phyloP scores from a whole-genome alignment of 2,888 invertebrate genomes.

The Nemurella pictetii region DNA sequence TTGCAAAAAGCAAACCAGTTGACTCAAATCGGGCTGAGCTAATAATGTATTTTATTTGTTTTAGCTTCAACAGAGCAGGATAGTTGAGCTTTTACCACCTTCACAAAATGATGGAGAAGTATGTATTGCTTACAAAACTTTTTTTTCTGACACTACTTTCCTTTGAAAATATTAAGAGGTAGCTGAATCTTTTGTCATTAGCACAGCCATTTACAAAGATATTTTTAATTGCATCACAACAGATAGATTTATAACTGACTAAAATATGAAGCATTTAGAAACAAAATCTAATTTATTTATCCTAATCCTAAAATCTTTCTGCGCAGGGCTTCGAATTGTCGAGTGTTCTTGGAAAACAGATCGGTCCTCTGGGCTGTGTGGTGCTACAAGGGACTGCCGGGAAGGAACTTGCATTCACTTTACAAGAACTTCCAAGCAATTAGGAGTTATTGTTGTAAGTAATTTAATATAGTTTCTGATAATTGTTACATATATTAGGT shows the following conservation, averaged over 20 bases:
- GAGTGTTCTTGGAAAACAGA: conserved; percentile 15
- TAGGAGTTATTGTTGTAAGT: too few species aligned
- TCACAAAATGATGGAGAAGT: conserved; percentile 27
- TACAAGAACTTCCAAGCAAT: background rate
- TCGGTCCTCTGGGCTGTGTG: conserved; percentile 25
- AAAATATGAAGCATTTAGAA: too few species aligned
- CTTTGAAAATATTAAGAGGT: too few species aligned
- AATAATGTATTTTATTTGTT: background rate
- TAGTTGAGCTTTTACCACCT: conserved; percentile 17
- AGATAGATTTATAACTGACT: too few species aligned
- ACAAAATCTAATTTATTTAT: too few species aligned
- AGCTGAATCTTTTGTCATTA: too few species aligned
- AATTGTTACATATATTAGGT: too few species aligned
- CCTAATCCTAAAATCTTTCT: too few species aligned
- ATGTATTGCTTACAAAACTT: background rate
- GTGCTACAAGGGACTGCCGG: background rate
- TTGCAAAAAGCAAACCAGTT: background rate
- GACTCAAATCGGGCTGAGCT: background rate
- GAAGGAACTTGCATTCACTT: background rate
- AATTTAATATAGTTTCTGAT: too few species aligned
- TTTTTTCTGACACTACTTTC: too few species aligned
- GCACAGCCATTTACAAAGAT: too few species aligned
- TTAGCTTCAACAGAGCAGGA: conserved; percentile 24
- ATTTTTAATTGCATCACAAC: too few species aligned
- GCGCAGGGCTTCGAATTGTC: conserved; percentile 16